Evolutionary conservation across 2,797 vertebrate species (phyloP), one percentile per base, ranked within the genome.

Genomic region (Danionella dracula): DNA sequence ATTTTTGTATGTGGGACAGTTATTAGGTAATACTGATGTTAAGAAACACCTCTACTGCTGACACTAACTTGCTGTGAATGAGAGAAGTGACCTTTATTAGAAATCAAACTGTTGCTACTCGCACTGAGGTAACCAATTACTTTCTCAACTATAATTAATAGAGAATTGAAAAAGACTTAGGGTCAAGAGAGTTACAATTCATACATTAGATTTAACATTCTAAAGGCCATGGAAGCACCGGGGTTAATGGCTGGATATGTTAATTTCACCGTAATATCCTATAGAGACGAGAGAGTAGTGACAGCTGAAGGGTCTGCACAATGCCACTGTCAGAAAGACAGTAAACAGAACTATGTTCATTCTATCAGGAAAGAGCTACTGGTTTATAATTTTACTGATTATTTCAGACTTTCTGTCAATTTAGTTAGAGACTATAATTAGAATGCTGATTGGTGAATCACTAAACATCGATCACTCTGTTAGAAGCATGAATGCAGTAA

Each of bases 251-350:
- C 4, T 1, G 8, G n/a, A 65, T 55, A 55, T 66, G 32, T 66
- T 66, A 56, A 66, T 56, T 40, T 38, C 12, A 31, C 11, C 46
- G 51, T 56, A 41, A 66, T 31, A n/a, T n/a, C n/a, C n/a, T n/a
- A n/a, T n/a, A n/a, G n/a, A 19, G 62, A 29, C 37, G 40, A 21
- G 56, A 42, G 4, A 16, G 38, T 38, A 54, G 16, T 44, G 54
- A 53, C 41, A 12, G 49, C 29, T 55, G n/a, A 66, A 66, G 51
- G 50, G 42, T 66, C 41, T 66, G 29, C 49, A 65, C 20, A 15
- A 34, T 6, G 40, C 62, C 34, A 40, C 40, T 31, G 50, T 46
- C 40, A 35, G 20, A 37, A 20, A n/a, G n/a, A n/a, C n/a, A 37
- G 15, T 13, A 29, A 7, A 45, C 41, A 55, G 38, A 53, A 63